Conservation (phyloP, 2,113 vertebrate genomes). For the human (Homo sapiens) region GRCh38 chr12:130150001-130150500, state of each 20-base stretch:
- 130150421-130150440: neutral
- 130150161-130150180: neutral
- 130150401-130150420: neutral
- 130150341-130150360: neutral
- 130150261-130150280: rapidly evolving
- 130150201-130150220: neutral
- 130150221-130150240: too few species aligned
- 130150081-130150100: neutral
- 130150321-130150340: neutral
- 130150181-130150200: too few species aligned
- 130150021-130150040: neutral
- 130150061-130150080: too few species aligned
- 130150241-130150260: too few species aligned
- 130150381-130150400: neutral
- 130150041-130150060: neutral
- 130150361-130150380: rapidly evolving
- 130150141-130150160: rapidly evolving
- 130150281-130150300: too few species aligned
- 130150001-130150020: rapidly evolving
- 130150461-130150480: neutral
- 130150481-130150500: rapidly evolving
- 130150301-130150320: neutral
- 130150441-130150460: neutral
- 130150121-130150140: rapidly evolving
- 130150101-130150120: neutral